A percentile compares a stretch with the other conserved stretches of the same genome.
Evolutionary conservation across 1,140 invertebrate genomes (phyloP).

Genomic region (Trialeurodes vaporariorum): DNA sequence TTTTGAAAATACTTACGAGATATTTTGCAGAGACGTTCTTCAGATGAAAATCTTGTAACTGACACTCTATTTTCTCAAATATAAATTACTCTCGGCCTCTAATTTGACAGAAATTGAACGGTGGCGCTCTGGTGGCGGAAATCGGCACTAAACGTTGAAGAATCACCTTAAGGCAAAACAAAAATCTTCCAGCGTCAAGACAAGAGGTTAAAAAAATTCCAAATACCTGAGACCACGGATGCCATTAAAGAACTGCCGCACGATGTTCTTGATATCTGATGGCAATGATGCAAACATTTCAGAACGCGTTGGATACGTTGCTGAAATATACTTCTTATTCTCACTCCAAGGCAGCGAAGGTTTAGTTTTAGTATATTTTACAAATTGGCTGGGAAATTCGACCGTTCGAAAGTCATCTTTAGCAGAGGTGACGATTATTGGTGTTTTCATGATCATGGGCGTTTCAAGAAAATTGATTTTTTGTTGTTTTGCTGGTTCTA

Average conservation of each 20-base stretch:
- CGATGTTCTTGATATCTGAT: neutral
- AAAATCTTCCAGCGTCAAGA: too few species aligned
- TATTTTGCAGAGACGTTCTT: too few species aligned
- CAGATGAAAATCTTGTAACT: too few species aligned
- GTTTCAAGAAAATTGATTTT: conserved; percentile 17
- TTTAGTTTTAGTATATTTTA: neutral
- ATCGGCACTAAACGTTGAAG: too few species aligned
- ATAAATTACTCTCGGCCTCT: too few species aligned
- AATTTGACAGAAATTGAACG: too few species aligned
- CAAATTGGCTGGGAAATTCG: neutral
- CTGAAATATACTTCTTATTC: neutral
- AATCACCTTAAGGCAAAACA: too few species aligned
- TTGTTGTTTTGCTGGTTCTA: conserved; percentile 1
- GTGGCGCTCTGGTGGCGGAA: too few species aligned
- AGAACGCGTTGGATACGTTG: neutral
- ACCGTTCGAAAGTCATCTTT: neutral
- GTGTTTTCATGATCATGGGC: conserved; percentile 15
- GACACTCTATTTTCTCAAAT: too few species aligned
- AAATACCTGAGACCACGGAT: conserved; percentile 3
- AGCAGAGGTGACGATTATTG: neutral
- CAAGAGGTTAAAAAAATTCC: too few species aligned
- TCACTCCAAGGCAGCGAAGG: neutral
- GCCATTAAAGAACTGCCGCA: conserved; percentile 1
- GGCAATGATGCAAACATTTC: neutral
- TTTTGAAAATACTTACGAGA: too few species aligned